Evolutionary conservation across 2,113 vertebrate genomes (phyloP).

Genomic region (Stercorarius parasiticus): DNA sequence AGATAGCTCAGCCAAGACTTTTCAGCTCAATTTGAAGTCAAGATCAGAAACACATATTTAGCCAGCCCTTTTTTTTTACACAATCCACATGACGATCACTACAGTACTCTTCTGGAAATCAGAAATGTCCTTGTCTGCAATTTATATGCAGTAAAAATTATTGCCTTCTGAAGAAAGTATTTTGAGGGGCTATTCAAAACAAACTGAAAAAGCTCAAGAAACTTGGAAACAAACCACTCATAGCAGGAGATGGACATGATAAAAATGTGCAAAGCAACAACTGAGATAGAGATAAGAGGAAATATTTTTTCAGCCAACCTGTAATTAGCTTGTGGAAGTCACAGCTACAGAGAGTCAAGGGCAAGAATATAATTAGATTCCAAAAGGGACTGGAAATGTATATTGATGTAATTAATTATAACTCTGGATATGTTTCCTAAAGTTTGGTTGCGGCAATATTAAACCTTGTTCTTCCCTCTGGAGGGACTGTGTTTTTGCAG

Average conservation of each 20-base stretch:
- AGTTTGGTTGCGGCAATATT: constrained; percentile 6
- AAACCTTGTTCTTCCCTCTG: background rate
- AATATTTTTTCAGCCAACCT: constrained; percentile 30
- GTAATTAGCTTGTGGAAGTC: constrained; percentile 37
- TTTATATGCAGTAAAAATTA: background rate
- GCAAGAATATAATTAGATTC: constrained; percentile 38
- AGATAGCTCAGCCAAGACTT: background rate
- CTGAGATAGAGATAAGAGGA: background rate
- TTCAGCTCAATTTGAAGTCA: constrained; percentile 13
- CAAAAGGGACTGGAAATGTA: constrained; percentile 24
- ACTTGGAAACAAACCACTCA: background rate
- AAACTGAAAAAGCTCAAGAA: background rate
- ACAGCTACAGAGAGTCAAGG: constrained; percentile 9
- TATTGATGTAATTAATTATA: constrained; percentile 56
- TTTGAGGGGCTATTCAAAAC: background rate
- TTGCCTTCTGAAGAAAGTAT: background rate
- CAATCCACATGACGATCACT: background rate
- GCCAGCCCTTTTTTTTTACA: background rate
- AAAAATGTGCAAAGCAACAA: background rate
- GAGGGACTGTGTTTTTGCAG: background rate
- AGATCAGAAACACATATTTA: background rate
- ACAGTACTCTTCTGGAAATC: background rate
- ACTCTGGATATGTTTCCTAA: constrained; percentile 21
- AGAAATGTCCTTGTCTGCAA: background rate
- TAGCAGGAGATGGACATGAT: background rate